Percentiles rank a stretch among this genome's conserved stretches.
These are phyloP conservation scores for Pachyseris speciosa DNA, from an alignment of 64 coral and sea anemone species.

Conservation along the genomic window DNA sequence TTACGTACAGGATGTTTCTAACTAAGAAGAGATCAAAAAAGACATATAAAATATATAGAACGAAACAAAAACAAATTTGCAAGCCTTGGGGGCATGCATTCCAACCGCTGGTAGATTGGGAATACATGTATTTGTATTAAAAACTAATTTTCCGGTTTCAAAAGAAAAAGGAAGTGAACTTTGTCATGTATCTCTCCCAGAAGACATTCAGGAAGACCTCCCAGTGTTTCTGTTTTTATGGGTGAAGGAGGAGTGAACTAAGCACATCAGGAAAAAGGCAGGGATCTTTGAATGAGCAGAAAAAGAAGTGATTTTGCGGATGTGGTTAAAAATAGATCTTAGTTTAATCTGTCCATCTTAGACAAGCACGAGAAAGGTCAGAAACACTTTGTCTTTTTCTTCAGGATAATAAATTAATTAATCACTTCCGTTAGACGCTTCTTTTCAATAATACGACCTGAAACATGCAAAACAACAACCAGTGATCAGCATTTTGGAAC, in stretches of 20 bases:
- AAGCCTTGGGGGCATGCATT: not conserved
- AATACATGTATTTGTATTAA: not conserved
- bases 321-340: not conserved
- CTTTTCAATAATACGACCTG: not conserved
- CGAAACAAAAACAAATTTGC: not conserved
- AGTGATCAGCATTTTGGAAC: not conserved
- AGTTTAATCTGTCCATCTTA: not conserved
- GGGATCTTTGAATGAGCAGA: not conserved
- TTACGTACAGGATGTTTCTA: not conserved
- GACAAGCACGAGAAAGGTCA: not conserved
- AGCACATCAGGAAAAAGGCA: no score
- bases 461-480: not conserved
- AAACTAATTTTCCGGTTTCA: conserved; percentile 40
- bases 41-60: not conserved
- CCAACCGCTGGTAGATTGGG: not conserved
- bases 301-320: not conserved
- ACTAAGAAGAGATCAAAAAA: not conserved
- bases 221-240: not conserved
- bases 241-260: no score
- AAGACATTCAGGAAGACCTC: conserved; percentile 9
- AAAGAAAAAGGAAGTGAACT: conserved; percentile 2
- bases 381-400: not conserved
- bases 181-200: not conserved
- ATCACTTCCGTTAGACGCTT: conserved; percentile 6
- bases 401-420: not conserved